These are phyloP conservation scores for Cremastobaeus sp. DNA, from an alignment of 2,888 invertebrate species.

Conservation along the genomic window DNA sequence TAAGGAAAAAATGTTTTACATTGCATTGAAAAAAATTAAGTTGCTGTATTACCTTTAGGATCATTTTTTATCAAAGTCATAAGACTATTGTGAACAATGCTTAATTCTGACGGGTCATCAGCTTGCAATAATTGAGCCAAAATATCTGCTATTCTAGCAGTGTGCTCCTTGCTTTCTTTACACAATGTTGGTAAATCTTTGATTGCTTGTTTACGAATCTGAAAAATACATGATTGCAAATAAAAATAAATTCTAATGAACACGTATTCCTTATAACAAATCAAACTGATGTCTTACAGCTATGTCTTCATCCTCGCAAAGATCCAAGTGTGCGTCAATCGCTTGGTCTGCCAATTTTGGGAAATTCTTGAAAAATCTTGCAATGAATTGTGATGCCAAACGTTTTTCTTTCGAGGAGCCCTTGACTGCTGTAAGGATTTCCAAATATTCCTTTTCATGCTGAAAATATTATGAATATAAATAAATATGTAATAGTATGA, in stretches of 20 bases:
- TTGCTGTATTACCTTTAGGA: constrained; percentile 84
- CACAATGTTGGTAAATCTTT: constrained; percentile 93
- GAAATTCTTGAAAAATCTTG: constrained; percentile 95
- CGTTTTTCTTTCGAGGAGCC: constrained; percentile 94
- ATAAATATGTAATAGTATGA: too few relatives aligned
- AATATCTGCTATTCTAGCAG: constrained; percentile 93
- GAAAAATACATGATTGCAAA: too few relatives aligned
- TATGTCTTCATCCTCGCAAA: constrained; percentile 96
- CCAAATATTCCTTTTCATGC: constrained; percentile 92
- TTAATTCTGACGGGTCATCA: constrained; percentile 90
- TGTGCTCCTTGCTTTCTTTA: constrained; percentile 89
- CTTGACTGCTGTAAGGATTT: constrained; percentile 92
- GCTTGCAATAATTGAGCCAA: constrained; percentile 93
- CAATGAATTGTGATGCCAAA: constrained; percentile 96
- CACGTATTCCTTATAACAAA: not conserved
- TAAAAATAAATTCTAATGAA: constrained; percentile 3
- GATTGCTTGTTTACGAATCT: constrained; percentile 97
- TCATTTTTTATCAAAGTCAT: constrained; percentile 87
- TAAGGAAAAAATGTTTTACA: too few relatives aligned
- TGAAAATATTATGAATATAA: too few relatives aligned
- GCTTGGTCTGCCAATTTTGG: constrained; percentile 91
- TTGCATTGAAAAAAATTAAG: too few relatives aligned
- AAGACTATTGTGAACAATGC: constrained; percentile 90
- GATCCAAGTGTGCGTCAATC: constrained; percentile 93
- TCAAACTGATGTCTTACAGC: constrained; percentile 82